Evolutionary conservation across 2,113 vertebrate species (phyloP).

Genomic region (Misgurnus anguillicaudatus): DNA sequence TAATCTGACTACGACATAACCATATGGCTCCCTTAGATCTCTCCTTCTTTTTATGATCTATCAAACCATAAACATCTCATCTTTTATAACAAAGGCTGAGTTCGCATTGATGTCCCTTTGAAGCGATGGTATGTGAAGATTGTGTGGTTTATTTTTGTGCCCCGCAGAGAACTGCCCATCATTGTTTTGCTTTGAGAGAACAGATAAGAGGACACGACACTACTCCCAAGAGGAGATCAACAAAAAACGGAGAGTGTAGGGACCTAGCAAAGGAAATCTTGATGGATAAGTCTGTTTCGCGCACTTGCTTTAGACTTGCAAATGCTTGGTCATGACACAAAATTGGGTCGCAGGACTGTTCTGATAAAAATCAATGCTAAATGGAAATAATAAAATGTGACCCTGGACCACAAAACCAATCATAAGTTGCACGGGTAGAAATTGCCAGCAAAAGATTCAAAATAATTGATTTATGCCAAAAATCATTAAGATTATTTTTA

Average conservation of each 20-base stretch:
- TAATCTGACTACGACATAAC: neutral
- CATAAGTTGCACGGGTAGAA: too few relatives aligned
- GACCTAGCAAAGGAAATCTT: neutral
- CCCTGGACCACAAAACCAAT: too few relatives aligned
- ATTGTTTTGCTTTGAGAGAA: conserved; percentile 26
- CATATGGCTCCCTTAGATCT: neutral
- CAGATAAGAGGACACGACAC: neutral
- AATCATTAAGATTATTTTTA: too few relatives aligned
- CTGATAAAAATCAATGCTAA: too few relatives aligned
- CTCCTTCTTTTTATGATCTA: neutral
- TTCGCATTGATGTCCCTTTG: neutral
- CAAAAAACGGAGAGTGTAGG: neutral
- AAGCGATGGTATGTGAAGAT: neutral
- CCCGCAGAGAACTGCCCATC: conserved; percentile 1
- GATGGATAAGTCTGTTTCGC: too few relatives aligned
- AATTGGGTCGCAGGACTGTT: too few relatives aligned
- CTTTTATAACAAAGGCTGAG: neutral
- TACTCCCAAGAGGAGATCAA: neutral
- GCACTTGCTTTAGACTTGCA: too few relatives aligned
- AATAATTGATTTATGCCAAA: too few relatives aligned
- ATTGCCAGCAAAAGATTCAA: too few relatives aligned
- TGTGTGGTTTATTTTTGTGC: conserved; percentile 16
- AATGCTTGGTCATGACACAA: too few relatives aligned
- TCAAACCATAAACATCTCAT: neutral
- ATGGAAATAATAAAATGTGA: too few relatives aligned